Base-by-base conservation (phyloP, 37 sponge, comb jelly and placozoan species). In the Beroe ovata region DNA sequence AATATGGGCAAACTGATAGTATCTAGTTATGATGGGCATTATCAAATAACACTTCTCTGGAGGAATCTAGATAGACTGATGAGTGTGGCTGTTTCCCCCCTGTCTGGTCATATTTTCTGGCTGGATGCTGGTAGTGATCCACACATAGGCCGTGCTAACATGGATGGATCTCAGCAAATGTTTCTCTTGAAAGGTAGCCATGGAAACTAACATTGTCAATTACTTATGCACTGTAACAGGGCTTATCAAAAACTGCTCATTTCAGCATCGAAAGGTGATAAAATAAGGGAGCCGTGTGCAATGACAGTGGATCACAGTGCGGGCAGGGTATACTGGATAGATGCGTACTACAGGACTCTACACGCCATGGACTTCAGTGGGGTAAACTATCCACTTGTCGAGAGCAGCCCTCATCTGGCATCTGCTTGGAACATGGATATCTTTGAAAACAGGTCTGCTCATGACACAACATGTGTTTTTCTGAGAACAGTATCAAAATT, bases 131-230 rank as follows among this genome's bases (percentile, higher is more conserved):
- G 84, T 39, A 11, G 11, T 40, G 54, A 77, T 26, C 84, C 84
- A 25, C 84, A 77, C 84, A 77, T 77, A 26, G 84, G 84, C 1
- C 84, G 84, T 77, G 84, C 84, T 77, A 42, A 42, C 20, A 77
- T 77, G 84, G 84, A 77, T 42, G 84, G 84, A 41, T 42, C 84
- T 1, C 54, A 77, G 19, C 84, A 42, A 39, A 42, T 36, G 23
- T 77, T 77, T n/a, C 28, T 77, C 0, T 18, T 77, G 21, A 8
- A 77, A 25, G 54, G 54, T 39, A 8, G 21, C 8, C 8, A 63
- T n/a, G 26, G 26, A 63, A 63, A 58, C 18, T 58, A 58, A n/a
- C n/a, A n/a, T n/a, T n/a, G n/a, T n/a, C n/a, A n/a, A n/a, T n/a
- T n/a, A n/a, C n/a, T n/a, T n/a, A n/a, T n/a, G n/a, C n/a, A n/a